These are phyloP conservation scores for Thaumetopoea pityocampa DNA, from an alignment of 1,140 invertebrate genomes.

Conservation along the genomic window DNA sequence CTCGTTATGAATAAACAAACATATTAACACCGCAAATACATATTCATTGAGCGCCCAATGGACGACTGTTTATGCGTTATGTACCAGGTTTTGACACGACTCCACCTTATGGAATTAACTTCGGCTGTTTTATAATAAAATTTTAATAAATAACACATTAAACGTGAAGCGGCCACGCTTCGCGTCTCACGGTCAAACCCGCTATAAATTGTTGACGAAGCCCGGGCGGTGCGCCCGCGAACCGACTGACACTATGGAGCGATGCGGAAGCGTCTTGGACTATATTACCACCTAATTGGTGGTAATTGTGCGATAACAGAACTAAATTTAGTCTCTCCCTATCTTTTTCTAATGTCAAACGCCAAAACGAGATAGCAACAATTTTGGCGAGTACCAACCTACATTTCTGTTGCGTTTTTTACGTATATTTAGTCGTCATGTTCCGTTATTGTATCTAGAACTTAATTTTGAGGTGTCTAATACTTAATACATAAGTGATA, in stretches of 20 bases:
- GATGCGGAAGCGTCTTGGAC: conserved; percentile 42
- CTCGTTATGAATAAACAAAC: conserved; percentile 39
- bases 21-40: conserved; percentile 28
- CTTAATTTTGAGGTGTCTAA: too few species aligned
- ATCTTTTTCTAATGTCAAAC: too few species aligned
- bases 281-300: conserved; percentile 37
- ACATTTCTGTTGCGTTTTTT: too few species aligned
- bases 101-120: conserved; percentile 45
- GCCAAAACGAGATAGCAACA: too few species aligned
- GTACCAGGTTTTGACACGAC: conserved; percentile 47
- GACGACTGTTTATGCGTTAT: conserved; percentile 44
- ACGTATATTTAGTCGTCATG: too few species aligned
- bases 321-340: too few species aligned
- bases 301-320: conserved; percentile 23
- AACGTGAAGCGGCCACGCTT: conserved; percentile 68
- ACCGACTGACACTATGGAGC: conserved; percentile 22
- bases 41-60: conserved; percentile 48
- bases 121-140: conserved; percentile 62
- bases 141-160: conserved; percentile 73
- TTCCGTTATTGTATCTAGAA: too few species aligned
- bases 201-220: conserved; percentile 65
- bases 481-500: too few species aligned
- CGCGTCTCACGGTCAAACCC: conserved; percentile 68
- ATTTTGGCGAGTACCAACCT: too few species aligned
- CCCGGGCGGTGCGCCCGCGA: conserved; percentile 13